Base-by-base conservation (phyloP, 2,113 vertebrate genomes). In the Oceanodroma tethys region DNA sequence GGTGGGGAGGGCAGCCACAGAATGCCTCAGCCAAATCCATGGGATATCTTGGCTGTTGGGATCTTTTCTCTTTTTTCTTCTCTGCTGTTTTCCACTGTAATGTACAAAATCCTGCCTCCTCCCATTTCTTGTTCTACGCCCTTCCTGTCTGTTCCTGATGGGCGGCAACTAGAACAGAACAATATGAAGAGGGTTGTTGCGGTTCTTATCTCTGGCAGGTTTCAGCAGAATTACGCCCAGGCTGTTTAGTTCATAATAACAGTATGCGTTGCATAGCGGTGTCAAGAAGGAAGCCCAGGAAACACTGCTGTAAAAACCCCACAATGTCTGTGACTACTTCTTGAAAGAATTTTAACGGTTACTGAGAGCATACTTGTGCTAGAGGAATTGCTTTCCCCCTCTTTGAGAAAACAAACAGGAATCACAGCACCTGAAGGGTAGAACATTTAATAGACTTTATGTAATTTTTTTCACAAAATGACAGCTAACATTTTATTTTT, bases 171-270 rank as follows among this genome's bases (percentile, higher is more conserved):
- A 60, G 71, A 91, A 74, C 6, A 62, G 27, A 66, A 43, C 7
- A 47, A 20, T 52, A 66, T 18, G 17, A 72, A 67, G 36, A 26
- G 25, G 52, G 38, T 19, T 90, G 60, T 92, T 93, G 73, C 59
- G n/a, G 29, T 52, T 73, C 43, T n/a, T 22, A 29, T 30, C 18
- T 21, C 12, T 71, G 16, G 4, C 14, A 9, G 4, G 19, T 62
- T 21, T 11, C 16, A n/a, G 40, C 20, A 85, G 74, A 60, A 75
- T 36, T 36, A 21, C 5, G 4, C 19, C n/a, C 10, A 4, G 48
- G 1, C 7, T 23, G 3, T 18, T 10, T n/a, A 1, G 8, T 36
- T 59, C 36, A 15, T 27, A 0, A n/a, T 3, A 38, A n/a, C 84
- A 96, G 1, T 13, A 8, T 14, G 71, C 27, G 21, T 53, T 81